Conservation (phyloP, 2,797 vertebrate species). For the Enteromius argenteus region DNA sequence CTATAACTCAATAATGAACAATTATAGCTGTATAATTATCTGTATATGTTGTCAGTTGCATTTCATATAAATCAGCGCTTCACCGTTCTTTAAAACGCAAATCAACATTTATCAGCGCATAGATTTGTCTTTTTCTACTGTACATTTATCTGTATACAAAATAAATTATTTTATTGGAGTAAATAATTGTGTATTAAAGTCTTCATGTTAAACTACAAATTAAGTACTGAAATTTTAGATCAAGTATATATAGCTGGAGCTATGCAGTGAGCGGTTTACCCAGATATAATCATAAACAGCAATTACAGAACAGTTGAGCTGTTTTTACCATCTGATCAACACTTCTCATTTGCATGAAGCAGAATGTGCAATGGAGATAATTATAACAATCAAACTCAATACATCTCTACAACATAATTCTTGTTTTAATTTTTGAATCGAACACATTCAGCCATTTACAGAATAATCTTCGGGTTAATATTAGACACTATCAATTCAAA, state of each 20-base stretch:
- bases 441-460: slow-evolving; percentile 41
- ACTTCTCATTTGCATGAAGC: slow-evolving; percentile 4
- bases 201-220: slow-evolving; percentile 9
- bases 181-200: slow-evolving; percentile 21
- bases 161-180: slow-evolving; percentile 20
- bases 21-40: neutral
- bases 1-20: neutral
- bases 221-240: neutral
- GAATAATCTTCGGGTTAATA: slow-evolving; percentile 30
- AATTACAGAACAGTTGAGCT: neutral
- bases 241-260: neutral
- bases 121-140: slow-evolving; percentile 10
- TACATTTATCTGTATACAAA: slow-evolving; percentile 23
- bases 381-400: slow-evolving; percentile 29
- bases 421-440: slow-evolving; percentile 47
- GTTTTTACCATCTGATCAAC: slow-evolving; percentile 22
- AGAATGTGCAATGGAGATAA: neutral
- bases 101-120: neutral
- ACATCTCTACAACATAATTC: slow-evolving; percentile 28
- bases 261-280: neutral
- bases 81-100: neutral
- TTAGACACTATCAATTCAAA: slow-evolving; percentile 34
- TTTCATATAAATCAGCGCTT: neutral
- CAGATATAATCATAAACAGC: neutral
- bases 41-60: neutral